Conservation (phyloP, 1,140 invertebrate genomes). For the Brachionus rotundiformis region DNA sequence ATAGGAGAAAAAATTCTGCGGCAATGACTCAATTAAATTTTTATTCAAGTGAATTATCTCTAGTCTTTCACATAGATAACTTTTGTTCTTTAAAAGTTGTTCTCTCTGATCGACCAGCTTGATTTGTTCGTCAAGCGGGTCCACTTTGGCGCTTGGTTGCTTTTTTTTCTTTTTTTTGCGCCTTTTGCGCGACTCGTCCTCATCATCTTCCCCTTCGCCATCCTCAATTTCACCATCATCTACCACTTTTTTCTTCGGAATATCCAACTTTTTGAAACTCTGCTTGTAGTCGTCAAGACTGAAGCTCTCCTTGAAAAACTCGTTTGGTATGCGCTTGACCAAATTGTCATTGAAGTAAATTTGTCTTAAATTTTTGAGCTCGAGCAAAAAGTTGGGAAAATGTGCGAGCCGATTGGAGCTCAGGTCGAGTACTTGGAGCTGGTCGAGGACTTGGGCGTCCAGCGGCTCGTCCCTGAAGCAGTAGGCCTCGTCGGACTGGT, state of each 20-base stretch:
- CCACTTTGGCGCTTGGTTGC: not conserved
- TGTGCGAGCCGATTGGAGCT: not conserved
- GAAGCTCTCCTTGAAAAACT: constrained; percentile 24
- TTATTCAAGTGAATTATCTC: constrained; percentile 15
- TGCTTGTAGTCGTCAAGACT: not conserved
- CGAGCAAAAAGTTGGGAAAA: constrained; percentile 36
- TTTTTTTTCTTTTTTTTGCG: constrained; percentile 21
- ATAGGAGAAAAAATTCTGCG: constrained; percentile 30
- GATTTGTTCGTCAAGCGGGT: constrained; percentile 1
- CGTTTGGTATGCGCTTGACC: not conserved
- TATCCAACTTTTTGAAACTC: not conserved
- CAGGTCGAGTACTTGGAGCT: constrained; percentile 25
- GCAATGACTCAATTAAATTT: constrained; percentile 19
- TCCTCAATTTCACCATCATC: not conserved
- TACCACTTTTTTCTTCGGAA: not conserved
- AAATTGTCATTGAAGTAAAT: constrained; percentile 49
- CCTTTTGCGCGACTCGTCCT: not conserved
- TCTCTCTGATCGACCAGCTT: not conserved
- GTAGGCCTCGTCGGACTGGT: not conserved
- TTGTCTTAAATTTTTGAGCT: constrained; percentile 29
- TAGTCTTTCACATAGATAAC: not conserved
- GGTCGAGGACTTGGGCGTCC: not conserved
- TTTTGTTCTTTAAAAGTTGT: not conserved
- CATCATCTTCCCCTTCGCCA: not conserved
- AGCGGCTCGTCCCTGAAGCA: not conserved